These are phyloP conservation scores for Bombyx huttoni DNA, from an alignment of 2,888 invertebrate genomes.

Conservation along the genomic window DNA sequence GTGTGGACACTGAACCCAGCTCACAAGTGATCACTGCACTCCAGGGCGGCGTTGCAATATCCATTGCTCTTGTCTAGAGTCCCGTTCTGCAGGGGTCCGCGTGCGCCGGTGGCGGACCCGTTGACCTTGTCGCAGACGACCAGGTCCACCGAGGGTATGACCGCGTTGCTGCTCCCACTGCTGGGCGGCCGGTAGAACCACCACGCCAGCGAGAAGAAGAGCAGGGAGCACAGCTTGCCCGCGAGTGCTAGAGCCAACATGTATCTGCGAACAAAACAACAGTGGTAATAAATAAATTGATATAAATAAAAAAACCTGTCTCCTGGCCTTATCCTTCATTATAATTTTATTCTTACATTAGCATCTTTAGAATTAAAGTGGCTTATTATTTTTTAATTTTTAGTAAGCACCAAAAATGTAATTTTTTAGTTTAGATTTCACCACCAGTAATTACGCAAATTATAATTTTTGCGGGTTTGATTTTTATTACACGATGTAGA, in stretches of 20 bases:
- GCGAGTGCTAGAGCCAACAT: slow-evolving; percentile 81
- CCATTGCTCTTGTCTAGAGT: slow-evolving; percentile 34
- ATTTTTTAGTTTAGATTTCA: too few species aligned
- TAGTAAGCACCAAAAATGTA: background rate
- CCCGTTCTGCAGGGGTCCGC: slow-evolving; percentile 19
- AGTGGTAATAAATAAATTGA: background rate
- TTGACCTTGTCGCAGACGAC: slow-evolving; percentile 39
- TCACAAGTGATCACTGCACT: slow-evolving; percentile 61
- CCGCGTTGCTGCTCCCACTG: slow-evolving; percentile 38
- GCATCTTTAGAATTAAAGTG: too few species aligned
- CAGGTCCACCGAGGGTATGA: slow-evolving; percentile 45
- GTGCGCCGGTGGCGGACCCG: slow-evolving; percentile 25
- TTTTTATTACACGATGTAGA: too few species aligned
- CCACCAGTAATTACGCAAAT: too few species aligned
- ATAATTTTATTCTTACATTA: background rate
- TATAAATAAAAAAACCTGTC: background rate
- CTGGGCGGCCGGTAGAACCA: slow-evolving; percentile 81
- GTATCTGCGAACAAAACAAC: slow-evolving; percentile 60
- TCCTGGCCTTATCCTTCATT: too few species aligned
- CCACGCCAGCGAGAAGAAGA: slow-evolving; percentile 83
- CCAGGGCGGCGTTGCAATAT: slow-evolving; percentile 56
- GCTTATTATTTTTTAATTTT: too few species aligned
- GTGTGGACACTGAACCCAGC: background rate
- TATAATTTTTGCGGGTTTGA: too few species aligned
- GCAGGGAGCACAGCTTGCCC: slow-evolving; percentile 78